Percentiles rank a stretch among this genome's conserved stretches.
These are phyloP conservation scores for Dromaius novaehollandiae DNA, from an alignment of 2,113 vertebrate genomes.

Conservation along the genomic window DNA sequence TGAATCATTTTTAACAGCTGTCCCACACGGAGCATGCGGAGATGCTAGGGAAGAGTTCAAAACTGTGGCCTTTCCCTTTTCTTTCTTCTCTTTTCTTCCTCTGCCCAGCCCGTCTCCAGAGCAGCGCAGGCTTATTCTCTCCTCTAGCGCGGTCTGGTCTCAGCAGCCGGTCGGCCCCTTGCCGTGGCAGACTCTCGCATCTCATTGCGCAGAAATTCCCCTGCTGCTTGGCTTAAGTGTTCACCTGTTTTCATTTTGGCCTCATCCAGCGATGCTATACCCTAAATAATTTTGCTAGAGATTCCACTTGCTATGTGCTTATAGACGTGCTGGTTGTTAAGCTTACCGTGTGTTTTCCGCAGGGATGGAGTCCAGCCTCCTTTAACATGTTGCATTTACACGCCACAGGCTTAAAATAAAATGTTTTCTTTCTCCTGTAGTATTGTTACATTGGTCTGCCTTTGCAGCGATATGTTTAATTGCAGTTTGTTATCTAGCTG, in stretches of 20 bases:
- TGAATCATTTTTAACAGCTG: background rate
- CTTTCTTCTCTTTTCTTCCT: background rate
- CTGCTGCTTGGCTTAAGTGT: background rate
- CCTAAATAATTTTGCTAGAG: constrained; percentile 8
- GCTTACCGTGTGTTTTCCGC: background rate
- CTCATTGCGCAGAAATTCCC: background rate
- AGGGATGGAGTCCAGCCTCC: background rate
- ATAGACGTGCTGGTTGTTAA: background rate
- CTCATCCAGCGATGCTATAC: background rate
- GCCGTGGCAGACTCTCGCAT: background rate
- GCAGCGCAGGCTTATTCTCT: accelerated
- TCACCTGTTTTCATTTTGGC: background rate
- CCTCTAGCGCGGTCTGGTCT: background rate
- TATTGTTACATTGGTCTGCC: background rate
- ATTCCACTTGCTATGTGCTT: background rate
- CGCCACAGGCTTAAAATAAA: constrained; percentile 17
- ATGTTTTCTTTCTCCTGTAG: background rate
- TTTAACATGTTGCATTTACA: background rate
- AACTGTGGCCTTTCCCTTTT: background rate
- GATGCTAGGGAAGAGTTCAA: background rate
- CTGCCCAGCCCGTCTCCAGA: background rate
- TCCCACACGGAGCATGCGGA: background rate
- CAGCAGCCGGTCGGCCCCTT: background rate
- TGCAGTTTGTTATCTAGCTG: background rate
- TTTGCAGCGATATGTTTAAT: background rate